Percentiles rank a stretch among this genome's conserved stretches.
These are phyloP conservation scores for Stictonetta naevosa DNA, from an alignment of 2,113 vertebrate species.

Conservation along the genomic window DNA sequence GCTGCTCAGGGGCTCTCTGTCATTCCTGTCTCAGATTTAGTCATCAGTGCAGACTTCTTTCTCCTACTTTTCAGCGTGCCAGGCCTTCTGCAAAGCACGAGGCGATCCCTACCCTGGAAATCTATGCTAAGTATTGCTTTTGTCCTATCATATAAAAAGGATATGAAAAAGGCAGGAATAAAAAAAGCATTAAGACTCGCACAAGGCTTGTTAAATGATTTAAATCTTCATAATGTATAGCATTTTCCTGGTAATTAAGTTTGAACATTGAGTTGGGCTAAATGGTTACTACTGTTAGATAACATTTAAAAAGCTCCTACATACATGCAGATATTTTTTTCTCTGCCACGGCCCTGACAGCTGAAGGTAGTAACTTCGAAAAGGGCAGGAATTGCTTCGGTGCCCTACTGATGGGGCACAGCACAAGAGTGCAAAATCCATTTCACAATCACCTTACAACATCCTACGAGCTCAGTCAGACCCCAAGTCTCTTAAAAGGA, in stretches of 20 bases:
- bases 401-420: neutral
- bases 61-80: neutral
- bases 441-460: neutral
- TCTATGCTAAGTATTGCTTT: neutral
- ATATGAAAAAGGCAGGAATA: neutral
- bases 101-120: neutral
- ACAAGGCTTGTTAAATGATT: slow-evolving; percentile 80
- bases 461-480: neutral
- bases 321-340: neutral
- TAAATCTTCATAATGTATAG: slow-evolving; percentile 78
- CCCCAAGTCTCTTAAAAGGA: neutral
- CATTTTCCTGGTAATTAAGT: slow-evolving; percentile 81
- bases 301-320: slow-evolving; percentile 51
- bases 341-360: neutral
- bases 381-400: neutral
- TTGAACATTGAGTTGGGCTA: slow-evolving; percentile 69
- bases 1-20: neutral
- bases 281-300: slow-evolving; percentile 62
- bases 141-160: slow-evolving; percentile 2
- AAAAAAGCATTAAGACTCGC: slow-evolving; percentile 60
- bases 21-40: neutral
- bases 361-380: neutral
- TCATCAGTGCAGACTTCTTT: neutral
- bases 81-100: neutral
- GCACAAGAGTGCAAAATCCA: neutral